Conservation (phyloP, 1,140 invertebrate genomes). For the Tetramorium parvispinum region DNA sequence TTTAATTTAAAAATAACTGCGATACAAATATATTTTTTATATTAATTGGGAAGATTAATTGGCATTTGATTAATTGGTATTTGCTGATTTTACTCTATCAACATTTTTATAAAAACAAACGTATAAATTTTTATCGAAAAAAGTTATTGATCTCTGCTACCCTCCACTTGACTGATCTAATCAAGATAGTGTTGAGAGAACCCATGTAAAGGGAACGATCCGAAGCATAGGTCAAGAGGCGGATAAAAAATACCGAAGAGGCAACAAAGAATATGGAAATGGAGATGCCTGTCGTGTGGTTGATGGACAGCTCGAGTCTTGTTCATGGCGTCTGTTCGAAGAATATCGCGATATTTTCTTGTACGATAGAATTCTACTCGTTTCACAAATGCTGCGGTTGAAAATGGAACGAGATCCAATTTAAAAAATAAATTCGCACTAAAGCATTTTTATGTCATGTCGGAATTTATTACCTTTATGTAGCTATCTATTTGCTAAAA, state of each 20-base stretch:
- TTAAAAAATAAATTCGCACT: conserved; percentile 26
- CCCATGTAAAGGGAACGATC: neutral
- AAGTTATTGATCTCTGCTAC: neutral
- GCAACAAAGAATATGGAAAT: conserved; percentile 48
- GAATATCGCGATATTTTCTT: conserved; percentile 38
- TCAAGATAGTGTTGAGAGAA: neutral
- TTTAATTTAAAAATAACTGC: neutral
- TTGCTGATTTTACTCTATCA: neutral
- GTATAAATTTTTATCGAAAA: conserved; percentile 10
- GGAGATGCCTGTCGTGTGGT: neutral
- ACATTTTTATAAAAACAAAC: neutral
- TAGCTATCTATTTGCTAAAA: neutral
- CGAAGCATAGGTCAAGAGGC: neutral
- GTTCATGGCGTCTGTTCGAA: neutral
- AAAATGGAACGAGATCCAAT: conserved; percentile 15
- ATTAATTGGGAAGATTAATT: neutral
- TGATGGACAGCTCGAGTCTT: conserved; percentile 24
- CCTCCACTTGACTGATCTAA: neutral
- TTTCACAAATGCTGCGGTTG: neutral
- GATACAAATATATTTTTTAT: neutral
- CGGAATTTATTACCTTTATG: neutral
- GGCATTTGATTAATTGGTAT: neutral
- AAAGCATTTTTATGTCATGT: neutral
- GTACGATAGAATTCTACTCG: neutral
- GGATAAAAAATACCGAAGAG: conserved; percentile 41